These are phyloP conservation scores for Ambastaia sidthimunki DNA, from an alignment of 2,797 vertebrate species.

Conservation along the genomic window DNA sequence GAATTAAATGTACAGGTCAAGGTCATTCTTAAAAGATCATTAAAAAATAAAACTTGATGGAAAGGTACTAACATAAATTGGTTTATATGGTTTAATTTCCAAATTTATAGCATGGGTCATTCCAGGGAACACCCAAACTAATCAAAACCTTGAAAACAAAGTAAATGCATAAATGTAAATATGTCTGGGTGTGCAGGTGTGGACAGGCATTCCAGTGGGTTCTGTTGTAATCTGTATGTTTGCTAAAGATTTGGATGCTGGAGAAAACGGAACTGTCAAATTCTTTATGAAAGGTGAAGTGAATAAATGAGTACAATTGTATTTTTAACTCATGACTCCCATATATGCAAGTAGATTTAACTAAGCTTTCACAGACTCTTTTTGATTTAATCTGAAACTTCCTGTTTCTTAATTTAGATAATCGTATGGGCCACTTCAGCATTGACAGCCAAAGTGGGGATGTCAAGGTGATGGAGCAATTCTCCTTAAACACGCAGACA, in stretches of 20 bases:
- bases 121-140: background rate
- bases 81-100: background rate
- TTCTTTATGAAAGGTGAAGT: slow-evolving; percentile 84
- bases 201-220: slow-evolving; percentile 80
- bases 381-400: slow-evolving; percentile 9
- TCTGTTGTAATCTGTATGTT: slow-evolving; percentile 84
- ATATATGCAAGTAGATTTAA: no score
- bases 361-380: background rate
- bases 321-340: background rate
- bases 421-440: slow-evolving; percentile 78
- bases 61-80: background rate
- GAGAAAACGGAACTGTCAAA: slow-evolving; percentile 82
- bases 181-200: slow-evolving; percentile 75
- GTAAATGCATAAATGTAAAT: slow-evolving; percentile 31
- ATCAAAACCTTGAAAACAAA: background rate
- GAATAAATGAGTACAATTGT: background rate
- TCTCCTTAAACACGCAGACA: slow-evolving; percentile 69
- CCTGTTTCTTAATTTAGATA: slow-evolving; percentile 60
- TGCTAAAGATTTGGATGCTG: slow-evolving; percentile 90
- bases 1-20: slow-evolving; percentile 80
- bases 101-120: background rate
- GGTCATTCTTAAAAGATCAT: background rate
- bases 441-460: slow-evolving; percentile 85
- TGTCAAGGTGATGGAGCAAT: slow-evolving; percentile 78
- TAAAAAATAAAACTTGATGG: background rate